A percentile compares a stretch with the other conserved stretches of the same genome.
Evolutionary conservation across 1,140 invertebrate species (phyloP).

Genomic region (Pseudomyrmex gracilis): DNA sequence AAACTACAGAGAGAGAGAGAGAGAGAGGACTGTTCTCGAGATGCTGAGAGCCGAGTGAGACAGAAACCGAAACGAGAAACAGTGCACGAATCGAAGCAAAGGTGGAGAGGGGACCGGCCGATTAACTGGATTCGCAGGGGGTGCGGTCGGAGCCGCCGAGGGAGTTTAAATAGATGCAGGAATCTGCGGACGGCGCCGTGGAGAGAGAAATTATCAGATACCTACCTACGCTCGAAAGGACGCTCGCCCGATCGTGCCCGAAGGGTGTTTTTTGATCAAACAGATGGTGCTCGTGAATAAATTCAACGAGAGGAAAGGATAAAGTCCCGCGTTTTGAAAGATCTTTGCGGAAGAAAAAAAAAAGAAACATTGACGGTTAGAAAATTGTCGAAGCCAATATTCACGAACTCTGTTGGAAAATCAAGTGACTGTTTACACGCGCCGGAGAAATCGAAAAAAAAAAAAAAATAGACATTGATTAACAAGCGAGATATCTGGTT

Average conservation of each 20-base stretch:
- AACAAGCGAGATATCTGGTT: background rate
- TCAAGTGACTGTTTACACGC: background rate
- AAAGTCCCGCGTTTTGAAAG: background rate
- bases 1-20: constrained; percentile 14
- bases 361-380: too few species aligned
- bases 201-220: constrained; percentile 56
- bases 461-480: background rate
- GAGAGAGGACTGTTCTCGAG: background rate
- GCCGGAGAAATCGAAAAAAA: too few species aligned
- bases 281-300: constrained; percentile 5
- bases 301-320: background rate
- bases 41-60: constrained; percentile 55
- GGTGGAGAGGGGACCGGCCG: constrained; percentile 44
- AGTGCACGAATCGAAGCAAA: constrained; percentile 59
- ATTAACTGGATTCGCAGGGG: constrained; percentile 21
- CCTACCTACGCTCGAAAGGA: constrained; percentile 13
- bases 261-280: constrained; percentile 34
- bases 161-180: constrained; percentile 82
- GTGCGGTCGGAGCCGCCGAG: constrained; percentile 18
- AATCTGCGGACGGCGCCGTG: constrained; percentile 81
- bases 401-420: background rate
- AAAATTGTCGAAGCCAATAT: background rate
- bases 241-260: background rate
- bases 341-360: background rate
- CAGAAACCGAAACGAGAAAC: constrained; percentile 44